These are phyloP conservation scores for Typhlichthys subterraneus DNA, from an alignment of 2,797 vertebrate species.

Conservation along the genomic window DNA sequence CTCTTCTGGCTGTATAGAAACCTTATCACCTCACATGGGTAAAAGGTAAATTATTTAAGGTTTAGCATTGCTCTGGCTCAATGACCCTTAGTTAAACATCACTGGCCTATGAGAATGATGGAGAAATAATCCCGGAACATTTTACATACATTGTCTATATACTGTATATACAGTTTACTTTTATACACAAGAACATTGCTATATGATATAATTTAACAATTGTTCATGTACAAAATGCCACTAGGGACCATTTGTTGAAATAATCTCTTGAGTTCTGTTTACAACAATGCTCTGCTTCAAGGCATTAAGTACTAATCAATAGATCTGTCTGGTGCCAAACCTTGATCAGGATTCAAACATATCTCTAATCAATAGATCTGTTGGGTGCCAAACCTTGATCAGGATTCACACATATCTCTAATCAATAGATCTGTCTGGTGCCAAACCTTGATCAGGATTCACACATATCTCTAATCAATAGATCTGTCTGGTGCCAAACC, in stretches of 20 bases:
- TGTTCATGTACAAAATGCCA: too few species aligned
- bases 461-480: too few species aligned
- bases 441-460: too few species aligned
- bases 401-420: too few species aligned
- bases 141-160: too few species aligned
- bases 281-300: constrained; percentile 9
- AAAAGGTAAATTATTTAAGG: constrained; percentile 38
- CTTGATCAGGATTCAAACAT: too few species aligned
- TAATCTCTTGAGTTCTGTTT: constrained; percentile 5
- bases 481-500: too few species aligned
- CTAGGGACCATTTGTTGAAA: background rate
- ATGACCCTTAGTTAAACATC: constrained; percentile 33
- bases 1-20: constrained; percentile 13
- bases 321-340: background rate
- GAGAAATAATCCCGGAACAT: background rate
- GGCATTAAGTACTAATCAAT: too few species aligned
- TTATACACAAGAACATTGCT: background rate
- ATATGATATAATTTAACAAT: too few species aligned
- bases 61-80: constrained; percentile 48
- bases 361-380: too few species aligned
- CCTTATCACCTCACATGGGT: background rate
- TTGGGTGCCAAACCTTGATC: too few species aligned
- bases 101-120: background rate
- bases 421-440: too few species aligned
- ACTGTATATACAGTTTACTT: background rate